Percentiles rank a stretch among this genome's conserved stretches.
Evolutionary conservation across 2,888 invertebrate species (phyloP).

Genomic region (Xanthorhoe designata): DNA sequence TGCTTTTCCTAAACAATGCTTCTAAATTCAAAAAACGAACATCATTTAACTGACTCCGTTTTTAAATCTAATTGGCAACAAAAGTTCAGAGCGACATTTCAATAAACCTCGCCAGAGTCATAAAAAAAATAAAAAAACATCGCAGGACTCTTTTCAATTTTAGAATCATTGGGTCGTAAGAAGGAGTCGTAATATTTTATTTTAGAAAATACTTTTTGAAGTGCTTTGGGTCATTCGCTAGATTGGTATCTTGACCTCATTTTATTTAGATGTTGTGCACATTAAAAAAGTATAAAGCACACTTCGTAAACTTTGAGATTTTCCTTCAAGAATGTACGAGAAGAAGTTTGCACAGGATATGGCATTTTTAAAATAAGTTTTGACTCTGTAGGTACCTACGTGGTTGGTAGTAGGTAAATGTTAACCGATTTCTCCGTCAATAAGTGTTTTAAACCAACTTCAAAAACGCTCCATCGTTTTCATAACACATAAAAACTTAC

Average conservation of each 20-base stretch:
- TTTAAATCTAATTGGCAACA: constrained; percentile 16
- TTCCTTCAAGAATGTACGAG: constrained; percentile 44
- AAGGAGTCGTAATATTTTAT: constrained; percentile 28
- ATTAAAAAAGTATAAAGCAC: constrained; percentile 77
- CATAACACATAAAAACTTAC: too few species aligned
- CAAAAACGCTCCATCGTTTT: too few species aligned
- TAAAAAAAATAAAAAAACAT: constrained; percentile 29
- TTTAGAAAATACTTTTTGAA: constrained; percentile 25
- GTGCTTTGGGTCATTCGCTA: constrained; percentile 34
- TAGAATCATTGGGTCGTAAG: constrained; percentile 26
- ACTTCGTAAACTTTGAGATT: constrained; percentile 66
- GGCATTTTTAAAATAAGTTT: not conserved
- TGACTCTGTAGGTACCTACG: too few species aligned
- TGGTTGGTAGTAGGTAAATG: too few species aligned
- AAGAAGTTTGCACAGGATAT: constrained; percentile 7
- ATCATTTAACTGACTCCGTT: not conserved
- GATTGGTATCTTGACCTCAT: constrained; percentile 57
- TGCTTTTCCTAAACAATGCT: not conserved
- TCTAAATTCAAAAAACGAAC: constrained; percentile 3
- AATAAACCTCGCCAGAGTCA: constrained; percentile 9
- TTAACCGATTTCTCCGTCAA: too few species aligned
- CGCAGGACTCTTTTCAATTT: constrained; percentile 19
- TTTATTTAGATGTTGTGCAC: constrained; percentile 58
- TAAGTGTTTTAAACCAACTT: too few species aligned
- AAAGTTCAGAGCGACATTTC: constrained; percentile 16